phyloP scores from a whole-genome alignment of 2,113 vertebrate species.

The Puma concolor region DNA sequence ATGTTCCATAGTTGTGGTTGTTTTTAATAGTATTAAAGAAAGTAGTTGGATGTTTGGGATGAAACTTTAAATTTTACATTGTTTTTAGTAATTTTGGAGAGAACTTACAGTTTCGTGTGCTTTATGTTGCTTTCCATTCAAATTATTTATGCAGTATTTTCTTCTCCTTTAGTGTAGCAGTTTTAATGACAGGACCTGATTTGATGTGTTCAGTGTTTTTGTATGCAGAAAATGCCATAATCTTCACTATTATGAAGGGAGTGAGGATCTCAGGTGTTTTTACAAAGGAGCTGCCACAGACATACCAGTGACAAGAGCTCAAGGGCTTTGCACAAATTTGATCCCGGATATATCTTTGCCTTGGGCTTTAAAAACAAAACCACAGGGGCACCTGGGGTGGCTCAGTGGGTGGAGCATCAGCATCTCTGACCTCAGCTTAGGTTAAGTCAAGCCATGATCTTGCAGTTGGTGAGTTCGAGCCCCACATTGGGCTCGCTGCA shows the following conservation, averaged over 20 bases:
- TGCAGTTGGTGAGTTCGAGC: no score
- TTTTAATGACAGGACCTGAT: background rate
- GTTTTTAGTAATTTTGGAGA: constrained; percentile 15
- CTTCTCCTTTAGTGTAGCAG: background rate
- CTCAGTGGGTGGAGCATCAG: no score
- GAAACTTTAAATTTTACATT: background rate
- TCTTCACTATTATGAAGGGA: background rate
- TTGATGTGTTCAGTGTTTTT: background rate
- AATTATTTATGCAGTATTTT: background rate
- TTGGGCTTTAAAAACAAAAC: background rate
- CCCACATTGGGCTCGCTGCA: no score
- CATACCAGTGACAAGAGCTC: background rate
- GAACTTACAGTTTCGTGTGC: background rate
- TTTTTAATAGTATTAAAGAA: background rate
- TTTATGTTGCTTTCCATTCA: background rate
- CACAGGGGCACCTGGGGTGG: no score
- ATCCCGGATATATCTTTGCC: background rate
- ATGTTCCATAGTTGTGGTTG: background rate
- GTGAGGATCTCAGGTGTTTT: background rate
- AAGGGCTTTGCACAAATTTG: background rate
- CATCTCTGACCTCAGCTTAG: no score
- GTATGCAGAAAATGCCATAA: background rate
- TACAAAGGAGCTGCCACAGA: background rate
- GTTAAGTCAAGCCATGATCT: no score
- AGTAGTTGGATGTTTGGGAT: background rate